These are phyloP conservation scores for Euproctis similis DNA, from an alignment of 2,888 invertebrate genomes.

Conservation along the genomic window DNA sequence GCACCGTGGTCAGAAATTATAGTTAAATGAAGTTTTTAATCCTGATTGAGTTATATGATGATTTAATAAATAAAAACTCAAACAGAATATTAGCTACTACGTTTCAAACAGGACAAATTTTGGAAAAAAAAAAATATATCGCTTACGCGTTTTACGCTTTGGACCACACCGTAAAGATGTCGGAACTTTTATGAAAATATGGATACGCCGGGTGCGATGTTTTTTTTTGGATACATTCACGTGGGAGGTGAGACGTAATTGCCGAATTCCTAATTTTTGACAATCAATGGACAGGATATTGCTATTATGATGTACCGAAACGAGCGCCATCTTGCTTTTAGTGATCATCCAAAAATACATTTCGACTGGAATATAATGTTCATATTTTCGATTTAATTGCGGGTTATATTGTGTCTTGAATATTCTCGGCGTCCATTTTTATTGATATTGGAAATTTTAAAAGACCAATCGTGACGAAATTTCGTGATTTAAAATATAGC, in stretches of 20 bases:
- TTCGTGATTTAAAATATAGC: too few relatives aligned
- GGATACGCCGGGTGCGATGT: slow-evolving; percentile 61
- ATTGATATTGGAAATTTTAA: slow-evolving; percentile 13
- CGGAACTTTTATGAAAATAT: slow-evolving; percentile 67
- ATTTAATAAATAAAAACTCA: too few relatives aligned
- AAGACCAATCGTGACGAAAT: slow-evolving; percentile 7
- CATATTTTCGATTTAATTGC: slow-evolving; percentile 23
- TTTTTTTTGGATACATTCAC: slow-evolving; percentile 56
- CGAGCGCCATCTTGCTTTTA: slow-evolving; percentile 24
- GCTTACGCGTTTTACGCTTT: too few relatives aligned
- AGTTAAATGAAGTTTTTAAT: too few relatives aligned
- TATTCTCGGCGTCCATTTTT: slow-evolving; percentile 16
- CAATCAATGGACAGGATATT: slow-evolving; percentile 74
- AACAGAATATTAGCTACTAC: too few relatives aligned
- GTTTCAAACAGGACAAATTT: too few relatives aligned
- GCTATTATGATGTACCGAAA: slow-evolving; percentile 64
- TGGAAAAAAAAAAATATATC: too few relatives aligned
- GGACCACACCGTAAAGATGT: slow-evolving; percentile 34
- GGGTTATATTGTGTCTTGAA: slow-evolving; percentile 18
- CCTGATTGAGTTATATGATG: too few relatives aligned
- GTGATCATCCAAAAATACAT: slow-evolving; percentile 35
- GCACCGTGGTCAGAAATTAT: too few relatives aligned
- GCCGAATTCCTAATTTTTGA: slow-evolving; percentile 74
- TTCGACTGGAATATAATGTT: slow-evolving; percentile 29
- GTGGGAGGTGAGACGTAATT: slow-evolving; percentile 73